Evolutionary conservation across 2,113 vertebrate species (phyloP).

Genomic region (Brachyhypopomus occidentalis): DNA sequence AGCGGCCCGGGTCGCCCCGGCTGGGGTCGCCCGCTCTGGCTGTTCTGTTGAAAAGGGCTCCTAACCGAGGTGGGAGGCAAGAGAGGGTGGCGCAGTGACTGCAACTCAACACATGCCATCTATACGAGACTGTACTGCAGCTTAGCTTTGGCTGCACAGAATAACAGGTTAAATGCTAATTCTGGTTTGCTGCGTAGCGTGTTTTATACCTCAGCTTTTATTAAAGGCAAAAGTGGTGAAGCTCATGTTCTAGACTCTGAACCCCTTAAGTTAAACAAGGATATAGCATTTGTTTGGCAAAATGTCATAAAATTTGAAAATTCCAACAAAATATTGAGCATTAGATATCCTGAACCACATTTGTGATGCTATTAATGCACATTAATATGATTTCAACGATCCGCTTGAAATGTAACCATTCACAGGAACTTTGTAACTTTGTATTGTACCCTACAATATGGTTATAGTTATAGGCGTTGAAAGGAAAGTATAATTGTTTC

Average conservation of each 20-base stretch:
- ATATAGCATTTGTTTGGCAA: not conserved
- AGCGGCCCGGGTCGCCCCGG: constrained; percentile 56
- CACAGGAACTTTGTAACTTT: not conserved
- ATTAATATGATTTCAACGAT: not conserved
- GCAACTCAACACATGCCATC: not conserved
- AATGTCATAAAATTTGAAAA: not conserved
- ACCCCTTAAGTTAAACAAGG: not conserved
- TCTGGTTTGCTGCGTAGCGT: not conserved
- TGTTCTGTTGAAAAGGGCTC: constrained; percentile 63
- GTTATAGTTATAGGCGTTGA: not conserved
- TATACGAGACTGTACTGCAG: not conserved
- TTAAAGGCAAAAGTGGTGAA: not conserved
- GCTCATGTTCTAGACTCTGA: not conserved
- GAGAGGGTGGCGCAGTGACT: constrained; percentile 53
- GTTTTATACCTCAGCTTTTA: not conserved
- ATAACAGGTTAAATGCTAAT: not conserved
- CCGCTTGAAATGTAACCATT: not conserved
- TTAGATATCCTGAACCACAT: not conserved
- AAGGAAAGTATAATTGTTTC: not conserved
- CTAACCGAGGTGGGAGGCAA: constrained; percentile 53
- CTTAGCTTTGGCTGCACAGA: not conserved
- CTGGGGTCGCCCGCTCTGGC: constrained; percentile 27
- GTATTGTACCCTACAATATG: not conserved
- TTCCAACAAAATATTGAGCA: not conserved
- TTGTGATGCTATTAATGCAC: not conserved